Percentiles rank a stretch among this genome's conserved stretches.
Conservation (phyloP, 2,888 invertebrate species). For the Strigamia transsilvanica region DNA sequence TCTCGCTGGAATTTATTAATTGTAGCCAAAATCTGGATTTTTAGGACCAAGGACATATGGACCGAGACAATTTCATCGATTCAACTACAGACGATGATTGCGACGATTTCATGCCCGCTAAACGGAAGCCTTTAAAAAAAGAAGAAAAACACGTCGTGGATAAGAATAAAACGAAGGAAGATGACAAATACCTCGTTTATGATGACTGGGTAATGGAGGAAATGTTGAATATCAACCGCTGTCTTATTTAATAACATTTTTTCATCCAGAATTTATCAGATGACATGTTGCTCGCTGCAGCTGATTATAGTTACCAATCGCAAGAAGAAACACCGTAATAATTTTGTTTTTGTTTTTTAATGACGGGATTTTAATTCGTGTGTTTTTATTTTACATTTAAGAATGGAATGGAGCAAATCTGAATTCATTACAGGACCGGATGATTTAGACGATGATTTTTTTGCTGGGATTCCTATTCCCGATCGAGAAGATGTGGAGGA, state of each 20-base stretch:
- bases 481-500: neutral
- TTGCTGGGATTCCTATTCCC: neutral
- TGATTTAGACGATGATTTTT: neutral
- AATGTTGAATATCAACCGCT: neutral
- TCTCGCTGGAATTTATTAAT: no score
- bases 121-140: neutral
- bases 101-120: neutral
- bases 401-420: constrained; percentile 14
- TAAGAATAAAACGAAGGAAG: neutral
- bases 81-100: neutral
- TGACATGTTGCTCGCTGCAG: neutral
- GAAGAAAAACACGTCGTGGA: neutral
- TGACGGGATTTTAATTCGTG: neutral
- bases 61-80: no score
- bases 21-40: neutral
- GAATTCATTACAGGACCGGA: neutral
- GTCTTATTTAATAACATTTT: neutral
- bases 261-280: neutral
- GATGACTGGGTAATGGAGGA: neutral
- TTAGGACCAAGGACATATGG: neutral
- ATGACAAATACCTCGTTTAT: neutral
- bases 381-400: neutral
- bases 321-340: neutral
- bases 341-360: neutral
- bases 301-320: neutral